phyloP scores from a whole-genome alignment of 2,888 invertebrate species.

The Pristionchus japonicus region DNA sequence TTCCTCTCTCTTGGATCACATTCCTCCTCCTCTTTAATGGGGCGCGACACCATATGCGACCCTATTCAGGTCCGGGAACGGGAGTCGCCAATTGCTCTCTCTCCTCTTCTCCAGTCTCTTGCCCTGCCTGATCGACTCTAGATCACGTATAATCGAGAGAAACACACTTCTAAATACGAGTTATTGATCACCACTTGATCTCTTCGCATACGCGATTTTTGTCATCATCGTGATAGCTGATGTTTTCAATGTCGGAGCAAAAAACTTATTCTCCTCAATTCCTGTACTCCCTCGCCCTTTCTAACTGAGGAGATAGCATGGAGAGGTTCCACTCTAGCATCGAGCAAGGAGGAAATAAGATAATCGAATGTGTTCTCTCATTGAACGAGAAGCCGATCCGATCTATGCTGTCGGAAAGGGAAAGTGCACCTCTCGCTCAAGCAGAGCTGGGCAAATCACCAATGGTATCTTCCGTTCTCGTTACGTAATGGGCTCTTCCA shows the following conservation, averaged over 20 bases:
- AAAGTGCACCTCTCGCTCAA: background rate
- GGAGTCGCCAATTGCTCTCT: background rate
- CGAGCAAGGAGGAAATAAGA: background rate
- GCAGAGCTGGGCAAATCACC: background rate
- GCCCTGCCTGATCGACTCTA: background rate
- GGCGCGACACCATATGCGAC: background rate
- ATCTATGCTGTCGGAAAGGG: slow-evolving; percentile 3
- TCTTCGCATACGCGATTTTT: background rate
- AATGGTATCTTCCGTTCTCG: background rate
- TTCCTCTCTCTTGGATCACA: background rate
- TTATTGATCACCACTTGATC: background rate
- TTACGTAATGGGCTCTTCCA: background rate
- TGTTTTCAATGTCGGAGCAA: background rate
- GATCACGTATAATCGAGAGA: background rate
- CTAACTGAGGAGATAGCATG: too few relatives aligned
- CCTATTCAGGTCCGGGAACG: slow-evolving; percentile 17
- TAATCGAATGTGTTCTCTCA: background rate
- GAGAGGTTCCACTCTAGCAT: background rate
- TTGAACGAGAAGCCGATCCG: background rate
- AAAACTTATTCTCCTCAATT: too few relatives aligned
- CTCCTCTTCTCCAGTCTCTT: background rate
- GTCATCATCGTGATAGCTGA: background rate
- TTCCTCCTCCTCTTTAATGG: background rate
- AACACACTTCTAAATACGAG: background rate
- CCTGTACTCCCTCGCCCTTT: too few relatives aligned